Conservation (phyloP, 2,888 invertebrate species). For the Microplitis manilae region DNA sequence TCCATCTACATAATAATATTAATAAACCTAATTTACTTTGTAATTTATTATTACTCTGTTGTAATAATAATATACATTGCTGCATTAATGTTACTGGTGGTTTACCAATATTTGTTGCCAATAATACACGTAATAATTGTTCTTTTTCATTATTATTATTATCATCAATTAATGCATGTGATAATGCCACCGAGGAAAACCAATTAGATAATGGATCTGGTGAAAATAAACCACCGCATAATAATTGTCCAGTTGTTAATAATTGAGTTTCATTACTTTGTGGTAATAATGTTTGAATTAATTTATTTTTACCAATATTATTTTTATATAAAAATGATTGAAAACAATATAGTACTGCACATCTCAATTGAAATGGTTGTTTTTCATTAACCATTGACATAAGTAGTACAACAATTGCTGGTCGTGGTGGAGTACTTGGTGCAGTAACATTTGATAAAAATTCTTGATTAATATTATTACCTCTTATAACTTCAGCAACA, state of each 20-base stretch:
- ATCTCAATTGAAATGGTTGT: constrained; percentile 90
- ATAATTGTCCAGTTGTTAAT: constrained; percentile 85
- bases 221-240: constrained; percentile 94
- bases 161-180: constrained; percentile 92
- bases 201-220: constrained; percentile 92
- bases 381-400: constrained; percentile 99
- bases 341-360: constrained; percentile 97
- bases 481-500: constrained; percentile 94
- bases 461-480: constrained; percentile 92
- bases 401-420: constrained; percentile 93
- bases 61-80: constrained; percentile 88
- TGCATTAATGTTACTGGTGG: constrained; percentile 92
- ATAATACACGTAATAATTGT: constrained; percentile 89
- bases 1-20: constrained; percentile 92
- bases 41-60: constrained; percentile 82
- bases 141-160: constrained; percentile 88
- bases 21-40: constrained; percentile 91
- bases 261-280: constrained; percentile 83
- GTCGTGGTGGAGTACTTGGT: constrained; percentile 93
- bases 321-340: constrained; percentile 96
- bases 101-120: constrained; percentile 88
- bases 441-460: constrained; percentile 92
- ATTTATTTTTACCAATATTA: constrained; percentile 87
- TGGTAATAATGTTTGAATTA: constrained; percentile 94
- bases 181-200: constrained; percentile 94